A percentile compares a stretch with the other conserved stretches of the same genome.
These are phyloP conservation scores for Sturnus vulgaris DNA, from an alignment of 2,113 vertebrate genomes.

Conservation along the genomic window DNA sequence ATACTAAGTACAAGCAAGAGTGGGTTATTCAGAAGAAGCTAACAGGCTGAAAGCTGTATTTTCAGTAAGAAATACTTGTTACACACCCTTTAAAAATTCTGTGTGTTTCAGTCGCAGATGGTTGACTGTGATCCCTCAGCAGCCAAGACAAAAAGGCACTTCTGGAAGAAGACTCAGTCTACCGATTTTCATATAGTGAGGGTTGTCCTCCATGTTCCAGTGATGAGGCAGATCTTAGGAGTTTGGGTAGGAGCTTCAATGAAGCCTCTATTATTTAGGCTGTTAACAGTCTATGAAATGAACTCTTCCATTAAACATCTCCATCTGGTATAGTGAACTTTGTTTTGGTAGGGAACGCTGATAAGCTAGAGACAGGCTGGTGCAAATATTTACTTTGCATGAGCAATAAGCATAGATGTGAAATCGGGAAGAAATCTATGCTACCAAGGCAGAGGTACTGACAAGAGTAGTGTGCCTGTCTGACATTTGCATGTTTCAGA, in stretches of 20 bases:
- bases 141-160: not conserved
- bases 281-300: not conserved
- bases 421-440: not conserved
- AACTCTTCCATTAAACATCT: not conserved
- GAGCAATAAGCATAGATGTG: not conserved
- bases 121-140: not conserved
- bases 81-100: not conserved
- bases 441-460: not conserved
- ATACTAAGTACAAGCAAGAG: not conserved
- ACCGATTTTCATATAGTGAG: not conserved
- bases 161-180: not conserved
- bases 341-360: accelerated
- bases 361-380: not conserved
- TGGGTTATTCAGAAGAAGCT: not conserved
- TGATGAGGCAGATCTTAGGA: not conserved
- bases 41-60: not conserved
- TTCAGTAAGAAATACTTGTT: not conserved
- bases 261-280: not conserved
- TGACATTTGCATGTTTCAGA: not conserved
- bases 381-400: not conserved
- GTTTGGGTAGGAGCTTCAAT: not conserved
- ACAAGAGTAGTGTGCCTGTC: not conserved
- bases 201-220: not conserved
- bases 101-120: not conserved
- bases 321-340: not conserved